These are phyloP conservation scores for Pachyramphus minor DNA, from an alignment of 2,113 vertebrate genomes.

Conservation along the genomic window DNA sequence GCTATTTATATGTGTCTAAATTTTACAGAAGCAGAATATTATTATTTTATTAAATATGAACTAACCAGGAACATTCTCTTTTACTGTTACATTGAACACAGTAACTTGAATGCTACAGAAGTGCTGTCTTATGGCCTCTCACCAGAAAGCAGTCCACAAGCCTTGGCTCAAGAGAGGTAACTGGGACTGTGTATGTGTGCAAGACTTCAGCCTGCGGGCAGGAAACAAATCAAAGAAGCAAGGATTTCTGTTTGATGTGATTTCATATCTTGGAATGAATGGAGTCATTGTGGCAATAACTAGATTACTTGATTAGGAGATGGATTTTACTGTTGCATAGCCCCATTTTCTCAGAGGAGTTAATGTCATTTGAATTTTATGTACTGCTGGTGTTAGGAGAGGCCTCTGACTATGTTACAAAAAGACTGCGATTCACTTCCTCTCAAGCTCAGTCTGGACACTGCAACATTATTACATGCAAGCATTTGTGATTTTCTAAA, in stretches of 20 bases:
- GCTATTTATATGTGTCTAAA: slow-evolving; percentile 28
- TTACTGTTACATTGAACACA: not conserved
- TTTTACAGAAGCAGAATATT: slow-evolving; percentile 12
- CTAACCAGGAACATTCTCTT: not conserved
- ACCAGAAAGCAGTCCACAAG: not conserved
- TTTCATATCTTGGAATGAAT: not conserved
- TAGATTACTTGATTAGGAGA: not conserved
- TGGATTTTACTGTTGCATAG: not conserved
- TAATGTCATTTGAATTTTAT: not conserved
- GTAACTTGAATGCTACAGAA: not conserved
- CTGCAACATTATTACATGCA: not conserved
- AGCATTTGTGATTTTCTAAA: not conserved
- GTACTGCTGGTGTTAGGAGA: not conserved
- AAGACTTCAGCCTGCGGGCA: not conserved
- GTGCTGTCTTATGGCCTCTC: not conserved
- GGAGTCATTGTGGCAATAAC: not conserved
- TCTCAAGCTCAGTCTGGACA: not conserved
- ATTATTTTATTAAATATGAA: slow-evolving; percentile 6
- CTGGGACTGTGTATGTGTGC: not conserved
- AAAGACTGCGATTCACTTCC: not conserved
- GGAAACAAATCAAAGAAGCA: not conserved
- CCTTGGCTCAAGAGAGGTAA: not conserved
- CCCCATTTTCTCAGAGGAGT: not conserved
- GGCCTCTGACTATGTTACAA: not conserved
- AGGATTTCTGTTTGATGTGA: not conserved